These are phyloP conservation scores for Oscheius sp. DNA, from an alignment of 2,888 invertebrate genomes.

Conservation along the genomic window DNA sequence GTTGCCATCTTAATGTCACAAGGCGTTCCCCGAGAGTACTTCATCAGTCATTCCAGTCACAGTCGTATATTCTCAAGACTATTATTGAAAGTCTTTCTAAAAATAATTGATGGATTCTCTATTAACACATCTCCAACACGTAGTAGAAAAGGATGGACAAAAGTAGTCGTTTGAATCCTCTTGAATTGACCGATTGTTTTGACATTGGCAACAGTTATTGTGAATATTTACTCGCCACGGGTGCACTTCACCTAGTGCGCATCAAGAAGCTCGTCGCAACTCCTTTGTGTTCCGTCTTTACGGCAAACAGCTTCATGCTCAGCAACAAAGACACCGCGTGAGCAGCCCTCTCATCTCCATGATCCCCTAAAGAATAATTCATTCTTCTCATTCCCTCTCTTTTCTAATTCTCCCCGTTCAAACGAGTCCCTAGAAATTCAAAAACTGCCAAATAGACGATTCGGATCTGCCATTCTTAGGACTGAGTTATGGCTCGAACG, in stretches of 20 bases:
- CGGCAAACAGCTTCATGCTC: constrained; percentile 12
- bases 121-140: neutral
- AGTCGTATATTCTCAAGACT: neutral
- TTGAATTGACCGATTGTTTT: constrained; percentile 6
- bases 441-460: constrained; percentile 18
- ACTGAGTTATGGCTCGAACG: constrained; percentile 20
- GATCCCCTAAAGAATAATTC: neutral
- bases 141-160: neutral
- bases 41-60: constrained; percentile 13
- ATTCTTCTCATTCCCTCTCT: neutral
- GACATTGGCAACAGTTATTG: constrained; percentile 7
- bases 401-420: neutral
- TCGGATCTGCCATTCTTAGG: constrained; percentile 20
- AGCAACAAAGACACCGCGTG: neutral
- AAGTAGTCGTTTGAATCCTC: neutral
- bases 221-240: neutral
- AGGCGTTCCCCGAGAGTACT: neutral
- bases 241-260: constrained; percentile 1
- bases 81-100: neutral
- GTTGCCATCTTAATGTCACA: constrained; percentile 24
- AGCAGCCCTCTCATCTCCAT: neutral
- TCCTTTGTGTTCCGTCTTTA: constrained; percentile 11
- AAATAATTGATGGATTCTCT: neutral
- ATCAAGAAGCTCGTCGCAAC: constrained; percentile 7
- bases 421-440: no score